A percentile compares a stretch with the other conserved stretches of the same genome.
Evolutionary conservation across 2,113 vertebrate genomes (phyloP).

Genomic region (Ceyx margarethae): DNA sequence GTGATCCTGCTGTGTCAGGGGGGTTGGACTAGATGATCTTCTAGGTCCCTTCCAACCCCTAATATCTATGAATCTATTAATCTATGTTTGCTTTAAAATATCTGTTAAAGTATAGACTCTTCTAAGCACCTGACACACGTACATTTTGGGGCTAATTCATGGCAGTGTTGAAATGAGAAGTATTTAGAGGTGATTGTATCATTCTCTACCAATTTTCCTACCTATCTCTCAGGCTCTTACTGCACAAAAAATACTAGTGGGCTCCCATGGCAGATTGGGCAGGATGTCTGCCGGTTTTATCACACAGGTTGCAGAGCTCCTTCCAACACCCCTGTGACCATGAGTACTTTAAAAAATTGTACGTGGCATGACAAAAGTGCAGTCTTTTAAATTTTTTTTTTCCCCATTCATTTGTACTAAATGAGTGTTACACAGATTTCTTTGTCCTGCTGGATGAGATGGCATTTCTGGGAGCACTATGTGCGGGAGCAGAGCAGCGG

Average conservation of each 20-base stretch:
- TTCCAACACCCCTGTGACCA: background rate
- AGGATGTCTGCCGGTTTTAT: background rate
- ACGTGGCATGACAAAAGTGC: background rate
- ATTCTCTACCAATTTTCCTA: background rate
- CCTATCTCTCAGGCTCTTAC: background rate
- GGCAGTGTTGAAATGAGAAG: background rate
- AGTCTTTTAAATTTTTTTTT: background rate
- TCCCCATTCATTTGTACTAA: background rate
- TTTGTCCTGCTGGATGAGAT: background rate
- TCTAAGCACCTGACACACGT: background rate
- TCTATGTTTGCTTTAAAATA: background rate
- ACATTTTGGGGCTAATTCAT: background rate
- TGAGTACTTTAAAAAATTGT: background rate
- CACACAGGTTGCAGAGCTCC: background rate
- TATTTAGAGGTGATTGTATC: rapidly evolving
- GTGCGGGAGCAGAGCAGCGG: rapidly evolving
- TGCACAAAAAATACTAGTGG: background rate
- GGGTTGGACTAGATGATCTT: too few species aligned
- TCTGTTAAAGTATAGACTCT: background rate
- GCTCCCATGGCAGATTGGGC: rapidly evolving
- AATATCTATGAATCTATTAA: too few species aligned
- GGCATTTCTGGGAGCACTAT: rapidly evolving
- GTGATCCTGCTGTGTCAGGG: too few species aligned
- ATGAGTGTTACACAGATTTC: background rate
- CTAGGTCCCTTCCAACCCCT: too few species aligned